Conservation (phyloP, 2,888 invertebrate species). For the Seladonia tumulorum region DNA sequence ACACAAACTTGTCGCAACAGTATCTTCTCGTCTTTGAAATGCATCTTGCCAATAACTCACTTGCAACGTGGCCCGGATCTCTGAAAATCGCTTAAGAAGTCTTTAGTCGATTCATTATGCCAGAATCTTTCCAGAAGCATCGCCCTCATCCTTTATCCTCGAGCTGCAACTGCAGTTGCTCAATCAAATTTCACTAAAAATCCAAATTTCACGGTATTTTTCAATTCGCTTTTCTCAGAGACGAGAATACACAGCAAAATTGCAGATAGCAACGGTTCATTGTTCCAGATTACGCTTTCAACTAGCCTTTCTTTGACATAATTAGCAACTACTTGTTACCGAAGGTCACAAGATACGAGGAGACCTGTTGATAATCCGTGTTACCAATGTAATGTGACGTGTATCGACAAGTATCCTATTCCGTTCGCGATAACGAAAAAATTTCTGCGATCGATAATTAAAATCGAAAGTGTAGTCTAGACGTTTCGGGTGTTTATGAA, state of each 20-base stretch:
- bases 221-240: too few relatives aligned
- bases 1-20: slow-evolving; percentile 36
- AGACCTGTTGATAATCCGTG: slow-evolving; percentile 19
- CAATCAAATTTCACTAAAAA: neutral
- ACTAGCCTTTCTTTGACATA: slow-evolving; percentile 35
- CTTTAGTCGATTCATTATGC: neutral
- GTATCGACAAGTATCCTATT: neutral
- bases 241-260: neutral
- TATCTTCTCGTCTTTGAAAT: neutral
- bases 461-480: neutral
- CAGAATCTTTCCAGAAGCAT: neutral
- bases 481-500: neutral
- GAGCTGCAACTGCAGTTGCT: neutral
- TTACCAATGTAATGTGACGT: slow-evolving; percentile 13
- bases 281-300: slow-evolving; percentile 19
- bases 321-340: slow-evolving; percentile 20
- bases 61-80: neutral
- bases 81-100: neutral
- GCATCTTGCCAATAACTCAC: neutral
- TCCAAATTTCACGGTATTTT: neutral
- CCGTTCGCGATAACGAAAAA: neutral
- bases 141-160: neutral
- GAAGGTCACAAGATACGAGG: slow-evolving; percentile 30
- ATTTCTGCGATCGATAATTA: neutral
- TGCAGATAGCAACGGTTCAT: slow-evolving; percentile 6